A percentile compares a stretch with the other conserved stretches of the same genome.
phyloP scores from a whole-genome alignment of 1,140 invertebrate genomes.

The Drosophila melanica region DNA sequence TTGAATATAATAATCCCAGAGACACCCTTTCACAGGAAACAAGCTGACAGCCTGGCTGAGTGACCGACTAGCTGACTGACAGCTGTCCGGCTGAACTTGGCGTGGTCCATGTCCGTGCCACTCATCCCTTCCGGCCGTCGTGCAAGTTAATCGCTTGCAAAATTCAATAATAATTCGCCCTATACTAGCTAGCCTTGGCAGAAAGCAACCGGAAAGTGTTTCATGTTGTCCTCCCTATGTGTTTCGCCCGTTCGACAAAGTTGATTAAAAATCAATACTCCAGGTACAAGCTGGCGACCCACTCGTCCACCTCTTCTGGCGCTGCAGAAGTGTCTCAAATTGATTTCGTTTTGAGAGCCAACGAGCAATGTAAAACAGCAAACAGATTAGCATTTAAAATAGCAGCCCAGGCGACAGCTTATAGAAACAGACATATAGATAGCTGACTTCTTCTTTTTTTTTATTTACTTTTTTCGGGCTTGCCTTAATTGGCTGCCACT shows the following conservation, averaged over 20 bases:
- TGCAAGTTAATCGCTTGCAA: conserved; percentile 83
- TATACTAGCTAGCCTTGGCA: conserved; percentile 32
- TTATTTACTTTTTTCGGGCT: conserved; percentile 7
- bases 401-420: conserved; percentile 40
- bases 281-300: conserved; percentile 11
- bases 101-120: conserved; percentile 2
- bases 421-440: conserved; percentile 6
- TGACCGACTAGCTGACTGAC: conserved; percentile 1
- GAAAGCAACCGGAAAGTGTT: conserved; percentile 77
- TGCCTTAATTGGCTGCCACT: conserved; percentile 33
- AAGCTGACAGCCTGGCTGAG: conserved; percentile 5
- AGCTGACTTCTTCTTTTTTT: background rate
- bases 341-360: conserved; percentile 40
- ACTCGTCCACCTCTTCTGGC: background rate
- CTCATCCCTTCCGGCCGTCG: conserved; percentile 34
- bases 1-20: conserved; percentile 27
- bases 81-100: background rate
- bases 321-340: conserved; percentile 45
- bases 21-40: conserved; percentile 21
- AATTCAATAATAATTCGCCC: conserved; percentile 81
- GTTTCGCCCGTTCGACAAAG: conserved; percentile 31
- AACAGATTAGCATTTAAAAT: conserved; percentile 75
- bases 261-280: conserved; percentile 81
- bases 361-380: conserved; percentile 44
- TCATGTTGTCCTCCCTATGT: conserved; percentile 64